These are phyloP conservation scores for Crypturellus undulatus DNA, from an alignment of 2,113 vertebrate species.

Conservation along the genomic window DNA sequence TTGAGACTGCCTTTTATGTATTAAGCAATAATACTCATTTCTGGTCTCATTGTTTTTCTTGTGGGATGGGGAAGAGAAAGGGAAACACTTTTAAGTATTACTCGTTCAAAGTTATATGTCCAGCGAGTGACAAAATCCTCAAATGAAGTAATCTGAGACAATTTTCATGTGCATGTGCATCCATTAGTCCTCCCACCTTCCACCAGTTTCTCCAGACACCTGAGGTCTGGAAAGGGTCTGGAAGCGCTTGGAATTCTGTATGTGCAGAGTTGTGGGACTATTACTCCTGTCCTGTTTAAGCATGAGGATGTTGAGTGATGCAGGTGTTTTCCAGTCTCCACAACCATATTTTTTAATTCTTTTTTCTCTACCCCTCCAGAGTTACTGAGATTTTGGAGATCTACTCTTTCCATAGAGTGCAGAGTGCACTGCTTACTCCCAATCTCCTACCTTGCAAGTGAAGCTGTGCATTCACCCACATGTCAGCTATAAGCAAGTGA, in stretches of 20 bases:
- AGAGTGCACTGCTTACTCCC: not conserved
- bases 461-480: not conserved
- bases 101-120: not conserved
- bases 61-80: too few relatives aligned
- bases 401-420: rapidly evolving
- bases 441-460: rapidly evolving
- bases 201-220: conserved; percentile 46
- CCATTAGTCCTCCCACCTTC: conserved; percentile 17
- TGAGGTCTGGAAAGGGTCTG: not conserved
- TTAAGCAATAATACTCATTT: not conserved
- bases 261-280: not conserved
- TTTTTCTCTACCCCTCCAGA: not conserved
- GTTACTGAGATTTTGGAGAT: not conserved
- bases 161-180: conserved; percentile 54
- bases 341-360: not conserved
- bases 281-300: not conserved
- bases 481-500: not conserved
- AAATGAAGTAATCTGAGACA: not conserved
- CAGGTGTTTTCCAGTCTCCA: not conserved
- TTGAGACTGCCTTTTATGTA: not conserved
- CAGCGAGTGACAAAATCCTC: not conserved
- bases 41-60: not conserved
- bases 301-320: not conserved
- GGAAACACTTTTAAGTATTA: not conserved
- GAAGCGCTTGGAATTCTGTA: conserved; percentile 9